Percentiles rank a stretch among this genome's conserved stretches.
Evolutionary conservation across 2,888 invertebrate species (phyloP).

Genomic region (Mechanitis mazaeus): DNA sequence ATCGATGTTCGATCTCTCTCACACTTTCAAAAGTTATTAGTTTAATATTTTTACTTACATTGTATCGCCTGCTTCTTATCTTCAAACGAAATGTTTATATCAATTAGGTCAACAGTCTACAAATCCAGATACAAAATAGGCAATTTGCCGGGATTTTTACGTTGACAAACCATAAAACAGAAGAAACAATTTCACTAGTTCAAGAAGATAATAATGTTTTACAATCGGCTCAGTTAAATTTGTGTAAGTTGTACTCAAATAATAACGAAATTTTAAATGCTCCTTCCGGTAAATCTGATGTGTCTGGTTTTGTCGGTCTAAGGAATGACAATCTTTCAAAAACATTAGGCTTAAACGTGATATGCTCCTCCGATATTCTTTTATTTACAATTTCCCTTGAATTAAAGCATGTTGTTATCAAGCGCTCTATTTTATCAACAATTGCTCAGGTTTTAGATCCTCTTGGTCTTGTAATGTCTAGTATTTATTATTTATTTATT

Average conservation of each 20-base stretch:
- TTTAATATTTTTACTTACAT: too few relatives aligned
- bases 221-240: conserved; percentile 8
- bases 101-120: too few relatives aligned
- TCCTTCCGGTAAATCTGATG: neutral
- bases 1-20: too few relatives aligned
- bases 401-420: neutral
- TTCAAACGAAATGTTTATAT: too few relatives aligned
- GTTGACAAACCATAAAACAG: too few relatives aligned
- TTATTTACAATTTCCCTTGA: conserved; percentile 2
- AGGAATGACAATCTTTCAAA: conserved; percentile 9
- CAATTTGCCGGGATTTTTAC: too few relatives aligned
- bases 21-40: too few relatives aligned
- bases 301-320: neutral
- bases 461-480: conserved; percentile 4
- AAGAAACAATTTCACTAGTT: too few relatives aligned
- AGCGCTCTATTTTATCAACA: conserved; percentile 6
- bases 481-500: too few relatives aligned
- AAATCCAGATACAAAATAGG: too few relatives aligned
- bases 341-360: conserved; percentile 5
- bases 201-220: conserved; percentile 1
- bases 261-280: conserved; percentile 1
- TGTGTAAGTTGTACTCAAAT: conserved; percentile 11
- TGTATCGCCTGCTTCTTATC: too few relatives aligned
- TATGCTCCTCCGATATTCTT: neutral
- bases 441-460: conserved; percentile 7